A percentile compares a stretch with the other conserved stretches of the same genome.
Conservation (phyloP, 2,888 invertebrate species). For the Eumerus sabulonum region DNA sequence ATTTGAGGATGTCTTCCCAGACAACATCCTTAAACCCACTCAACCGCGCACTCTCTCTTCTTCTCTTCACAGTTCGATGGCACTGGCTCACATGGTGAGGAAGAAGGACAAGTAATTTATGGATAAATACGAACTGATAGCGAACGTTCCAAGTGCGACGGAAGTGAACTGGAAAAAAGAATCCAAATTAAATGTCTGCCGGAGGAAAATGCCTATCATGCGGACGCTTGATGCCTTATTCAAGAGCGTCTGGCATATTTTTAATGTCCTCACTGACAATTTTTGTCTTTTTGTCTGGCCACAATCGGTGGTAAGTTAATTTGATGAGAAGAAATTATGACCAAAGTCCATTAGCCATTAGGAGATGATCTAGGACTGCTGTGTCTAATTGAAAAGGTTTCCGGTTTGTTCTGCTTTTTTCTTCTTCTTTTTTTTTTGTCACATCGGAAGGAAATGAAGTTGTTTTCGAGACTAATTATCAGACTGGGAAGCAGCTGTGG, state of each 20-base stretch:
- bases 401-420: no score
- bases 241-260: slow-evolving; percentile 51
- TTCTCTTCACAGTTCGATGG: no score
- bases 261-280: slow-evolving; percentile 53
- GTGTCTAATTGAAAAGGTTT: slow-evolving; percentile 28
- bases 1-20: slow-evolving; percentile 41
- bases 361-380: slow-evolving; percentile 28
- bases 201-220: slow-evolving; percentile 27
- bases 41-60: no score
- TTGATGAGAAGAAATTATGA: slow-evolving; percentile 44
- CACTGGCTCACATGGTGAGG: no score
- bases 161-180: slow-evolving; percentile 14
- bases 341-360: slow-evolving; percentile 13
- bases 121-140: slow-evolving; percentile 61
- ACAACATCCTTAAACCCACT: slow-evolving; percentile 23
- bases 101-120: slow-evolving; percentile 35
- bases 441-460: neutral
- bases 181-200: slow-evolving; percentile 38
- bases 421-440: no score
- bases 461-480: neutral
- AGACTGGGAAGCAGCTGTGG: no score
- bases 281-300: slow-evolving; percentile 7
- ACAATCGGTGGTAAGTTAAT: slow-evolving; percentile 31
- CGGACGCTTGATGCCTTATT: slow-evolving; percentile 45
- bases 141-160: neutral